A percentile compares a stretch with the other conserved stretches of the same genome.
Conservation (phyloP, 2,797 vertebrate genomes). For the Xenops minutus region DNA sequence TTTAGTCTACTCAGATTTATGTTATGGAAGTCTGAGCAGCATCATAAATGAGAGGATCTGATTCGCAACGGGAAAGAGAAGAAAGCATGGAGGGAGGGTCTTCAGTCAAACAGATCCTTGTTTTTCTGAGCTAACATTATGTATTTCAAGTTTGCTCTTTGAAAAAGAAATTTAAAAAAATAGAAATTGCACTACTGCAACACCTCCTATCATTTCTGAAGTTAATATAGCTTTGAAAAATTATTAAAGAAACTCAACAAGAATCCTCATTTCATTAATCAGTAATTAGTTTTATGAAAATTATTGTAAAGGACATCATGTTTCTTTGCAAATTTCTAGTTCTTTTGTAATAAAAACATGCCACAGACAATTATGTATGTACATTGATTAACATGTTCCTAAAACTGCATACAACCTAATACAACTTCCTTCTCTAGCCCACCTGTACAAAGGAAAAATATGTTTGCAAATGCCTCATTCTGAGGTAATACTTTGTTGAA, state of each 20-base stretch:
- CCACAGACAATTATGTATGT: neutral
- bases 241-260: neutral
- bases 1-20: slow-evolving; percentile 11
- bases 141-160: neutral
- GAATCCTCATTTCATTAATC: neutral
- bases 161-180: neutral
- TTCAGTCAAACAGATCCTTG: neutral
- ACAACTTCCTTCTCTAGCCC: neutral
- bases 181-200: neutral
- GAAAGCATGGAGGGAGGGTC: neutral
- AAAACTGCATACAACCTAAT: neutral
- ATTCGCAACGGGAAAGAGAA: neutral
- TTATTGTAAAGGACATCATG: neutral
- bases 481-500: neutral
- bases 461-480: neutral
- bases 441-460: neutral
- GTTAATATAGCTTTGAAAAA: neutral
- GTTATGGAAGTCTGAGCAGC: neutral
- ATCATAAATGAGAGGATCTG: slow-evolving; percentile 20
- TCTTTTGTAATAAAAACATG: neutral
- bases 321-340: neutral
- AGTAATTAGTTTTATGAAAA: neutral
- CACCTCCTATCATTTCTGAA: neutral
- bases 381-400: neutral
- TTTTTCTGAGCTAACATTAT: neutral